A percentile compares a stretch with the other conserved stretches of the same genome.
Evolutionary conservation across 2,113 vertebrate genomes (phyloP).

Genomic region (Patagioenas fasciata): DNA sequence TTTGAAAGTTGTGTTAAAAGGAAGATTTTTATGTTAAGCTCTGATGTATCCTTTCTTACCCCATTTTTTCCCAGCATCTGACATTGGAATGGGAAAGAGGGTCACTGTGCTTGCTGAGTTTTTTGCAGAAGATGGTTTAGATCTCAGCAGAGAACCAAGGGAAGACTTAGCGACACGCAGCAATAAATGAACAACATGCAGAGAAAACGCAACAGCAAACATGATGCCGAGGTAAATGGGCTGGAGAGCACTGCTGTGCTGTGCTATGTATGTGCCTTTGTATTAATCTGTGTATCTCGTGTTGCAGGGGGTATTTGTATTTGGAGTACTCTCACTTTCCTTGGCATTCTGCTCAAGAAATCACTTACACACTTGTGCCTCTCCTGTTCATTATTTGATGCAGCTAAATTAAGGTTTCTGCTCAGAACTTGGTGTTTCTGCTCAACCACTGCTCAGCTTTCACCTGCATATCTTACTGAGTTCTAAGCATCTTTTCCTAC

Average conservation of each 20-base stretch:
- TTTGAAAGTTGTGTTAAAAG: not conserved
- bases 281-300: not conserved
- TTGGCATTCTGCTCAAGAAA: not conserved
- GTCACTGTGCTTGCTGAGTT: no score
- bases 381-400: not conserved
- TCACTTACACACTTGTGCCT: not conserved
- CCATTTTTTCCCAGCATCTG: not conserved
- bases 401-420: not conserved
- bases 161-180: not conserved
- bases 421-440: not conserved
- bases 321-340: not conserved
- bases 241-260: not conserved
- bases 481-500: not conserved
- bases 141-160: not conserved
- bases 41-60: not conserved
- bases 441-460: not conserved
- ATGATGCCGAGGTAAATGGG: not conserved
- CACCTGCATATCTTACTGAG: not conserved
- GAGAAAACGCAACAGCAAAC: not conserved
- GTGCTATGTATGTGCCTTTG: accelerated
- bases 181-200: not conserved
- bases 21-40: not conserved
- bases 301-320: not conserved
- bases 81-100: not conserved
- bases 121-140: not conserved